phyloP scores from a whole-genome alignment of 2,113 vertebrate species.

The Alces alces region DNA sequence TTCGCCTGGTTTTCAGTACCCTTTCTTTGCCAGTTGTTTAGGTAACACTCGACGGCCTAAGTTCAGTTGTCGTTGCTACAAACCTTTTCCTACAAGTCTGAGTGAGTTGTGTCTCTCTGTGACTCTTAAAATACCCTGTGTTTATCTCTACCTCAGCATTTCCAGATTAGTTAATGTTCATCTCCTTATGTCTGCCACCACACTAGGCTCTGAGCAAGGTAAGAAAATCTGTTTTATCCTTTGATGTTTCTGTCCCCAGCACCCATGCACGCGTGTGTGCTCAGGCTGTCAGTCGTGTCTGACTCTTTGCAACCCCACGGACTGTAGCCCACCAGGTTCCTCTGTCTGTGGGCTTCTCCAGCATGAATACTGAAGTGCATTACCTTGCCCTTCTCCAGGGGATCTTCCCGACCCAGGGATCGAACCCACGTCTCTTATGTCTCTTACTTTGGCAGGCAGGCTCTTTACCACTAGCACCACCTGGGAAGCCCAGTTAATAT shows the following conservation, averaged over 20 bases:
- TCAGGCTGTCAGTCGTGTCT: background rate
- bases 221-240: background rate
- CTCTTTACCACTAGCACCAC: background rate
- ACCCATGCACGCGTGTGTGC: background rate
- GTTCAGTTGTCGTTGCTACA: background rate
- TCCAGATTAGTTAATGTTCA: background rate
- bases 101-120: background rate
- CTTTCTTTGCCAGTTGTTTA: background rate
- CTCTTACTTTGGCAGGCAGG: background rate
- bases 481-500: background rate
- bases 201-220: background rate
- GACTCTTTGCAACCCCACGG: background rate
- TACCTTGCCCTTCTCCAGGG: background rate
- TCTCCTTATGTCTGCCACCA: background rate
- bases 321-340: background rate
- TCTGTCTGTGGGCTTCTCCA: background rate
- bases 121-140: background rate
- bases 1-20: background rate
- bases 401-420: background rate
- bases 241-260: background rate
- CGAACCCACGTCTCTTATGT: rapidly evolving
- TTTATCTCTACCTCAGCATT: background rate
- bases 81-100: background rate
- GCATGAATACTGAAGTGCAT: background rate
- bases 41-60: background rate